A percentile compares a stretch with the other conserved stretches of the same genome.
phyloP scores from a whole-genome alignment of 1,140 invertebrate species.

The Diorhabda elongata region DNA sequence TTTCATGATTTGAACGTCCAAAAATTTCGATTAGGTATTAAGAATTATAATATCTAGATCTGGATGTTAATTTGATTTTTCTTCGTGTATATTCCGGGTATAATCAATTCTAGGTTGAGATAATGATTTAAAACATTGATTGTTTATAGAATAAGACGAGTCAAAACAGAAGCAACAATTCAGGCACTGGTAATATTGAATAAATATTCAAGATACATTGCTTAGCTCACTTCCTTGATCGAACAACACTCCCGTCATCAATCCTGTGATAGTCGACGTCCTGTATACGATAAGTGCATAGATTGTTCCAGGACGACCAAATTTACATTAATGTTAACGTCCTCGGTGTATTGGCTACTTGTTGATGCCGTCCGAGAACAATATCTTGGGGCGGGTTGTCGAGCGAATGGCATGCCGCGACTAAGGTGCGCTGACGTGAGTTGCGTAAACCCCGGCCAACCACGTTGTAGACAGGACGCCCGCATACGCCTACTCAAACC shows the following conservation, averaged over 20 bases:
- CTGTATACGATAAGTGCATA: slow-evolving; percentile 18
- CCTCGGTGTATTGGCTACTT: slow-evolving; percentile 48
- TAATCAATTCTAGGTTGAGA: too few relatives aligned
- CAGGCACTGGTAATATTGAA: neutral
- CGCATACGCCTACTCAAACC: slow-evolving; percentile 27
- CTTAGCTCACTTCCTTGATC: neutral
- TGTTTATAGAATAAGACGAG: neutral
- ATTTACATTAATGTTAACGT: slow-evolving; percentile 4
- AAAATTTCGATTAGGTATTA: too few relatives aligned
- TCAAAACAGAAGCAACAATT: neutral
- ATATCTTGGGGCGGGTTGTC: slow-evolving; percentile 22
- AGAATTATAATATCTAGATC: too few relatives aligned
- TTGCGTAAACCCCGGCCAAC: slow-evolving; percentile 41
- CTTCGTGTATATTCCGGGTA: too few relatives aligned
- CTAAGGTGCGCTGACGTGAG: slow-evolving; percentile 30
- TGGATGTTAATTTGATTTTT: too few relatives aligned
- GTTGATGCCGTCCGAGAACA: slow-evolving; percentile 38
- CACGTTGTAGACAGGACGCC: slow-evolving; percentile 32
- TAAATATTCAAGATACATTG: neutral
- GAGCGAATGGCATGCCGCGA: slow-evolving; percentile 35
- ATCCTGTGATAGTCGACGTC: slow-evolving; percentile 6
- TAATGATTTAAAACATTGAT: too few relatives aligned
- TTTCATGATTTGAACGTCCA: too few relatives aligned
- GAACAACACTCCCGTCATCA: slow-evolving; percentile 1
- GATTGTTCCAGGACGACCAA: slow-evolving; percentile 3